A percentile compares a stretch with the other conserved stretches of the same genome.
phyloP scores from a whole-genome alignment of 1,140 invertebrate species.

The Rhopalosiphum maidis region DNA sequence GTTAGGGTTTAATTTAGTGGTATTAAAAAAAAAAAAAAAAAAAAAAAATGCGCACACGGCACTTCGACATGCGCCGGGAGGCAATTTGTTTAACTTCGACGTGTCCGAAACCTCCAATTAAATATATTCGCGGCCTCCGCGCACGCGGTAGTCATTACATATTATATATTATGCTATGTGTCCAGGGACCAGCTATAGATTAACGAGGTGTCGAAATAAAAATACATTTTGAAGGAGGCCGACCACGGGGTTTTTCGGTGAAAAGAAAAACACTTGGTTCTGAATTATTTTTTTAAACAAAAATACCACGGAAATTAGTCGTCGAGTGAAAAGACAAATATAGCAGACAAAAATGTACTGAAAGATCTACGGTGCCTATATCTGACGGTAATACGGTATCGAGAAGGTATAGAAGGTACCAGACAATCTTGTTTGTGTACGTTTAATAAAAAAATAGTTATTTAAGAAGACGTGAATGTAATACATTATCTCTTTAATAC shows the following conservation, averaged over 20 bases:
- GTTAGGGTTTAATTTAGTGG: conserved; percentile 27
- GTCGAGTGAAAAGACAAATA: neutral
- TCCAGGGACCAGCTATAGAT: neutral
- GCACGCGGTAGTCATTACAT: neutral
- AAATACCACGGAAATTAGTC: neutral
- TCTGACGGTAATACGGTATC: too few relatives aligned
- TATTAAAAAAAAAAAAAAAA: neutral
- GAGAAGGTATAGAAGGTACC: too few relatives aligned
- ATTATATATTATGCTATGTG: neutral
- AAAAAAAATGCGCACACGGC: neutral
- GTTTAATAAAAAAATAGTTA: too few relatives aligned
- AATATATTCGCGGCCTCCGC: neutral
- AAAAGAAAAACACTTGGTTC: neutral
- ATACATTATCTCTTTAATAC: too few relatives aligned
- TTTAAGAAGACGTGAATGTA: too few relatives aligned
- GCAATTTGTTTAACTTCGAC: neutral
- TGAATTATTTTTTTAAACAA: neutral
- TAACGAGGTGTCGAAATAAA: neutral
- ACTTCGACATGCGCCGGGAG: neutral
- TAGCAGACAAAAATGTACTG: neutral
- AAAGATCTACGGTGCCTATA: neutral
- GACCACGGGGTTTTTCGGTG: neutral
- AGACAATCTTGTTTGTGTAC: too few relatives aligned
- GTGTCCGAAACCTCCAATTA: conserved; percentile 17
- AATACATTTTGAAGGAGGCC: neutral